A percentile compares a stretch with the other conserved stretches of the same genome.
These are phyloP conservation scores for Anagrus nilaparvatae DNA, from an alignment of 1,140 invertebrate genomes.

Conservation along the genomic window DNA sequence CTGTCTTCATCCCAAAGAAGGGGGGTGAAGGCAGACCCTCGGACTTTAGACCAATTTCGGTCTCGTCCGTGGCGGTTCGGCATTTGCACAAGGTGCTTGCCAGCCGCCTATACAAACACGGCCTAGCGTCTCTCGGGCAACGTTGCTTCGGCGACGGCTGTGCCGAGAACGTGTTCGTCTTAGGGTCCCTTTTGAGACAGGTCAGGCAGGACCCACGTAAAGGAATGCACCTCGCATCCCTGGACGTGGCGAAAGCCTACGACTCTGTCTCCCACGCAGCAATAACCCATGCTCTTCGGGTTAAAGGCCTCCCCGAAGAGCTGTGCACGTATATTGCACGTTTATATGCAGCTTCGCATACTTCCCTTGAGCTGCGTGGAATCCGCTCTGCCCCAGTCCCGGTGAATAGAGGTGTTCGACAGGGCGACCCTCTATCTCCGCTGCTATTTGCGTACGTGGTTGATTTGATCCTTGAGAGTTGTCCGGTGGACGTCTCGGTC, in stretches of 20 bases:
- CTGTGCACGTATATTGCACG: conserved; percentile 3
- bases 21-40: conserved; percentile 15
- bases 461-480: conserved; percentile 14
- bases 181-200: too few relatives aligned
- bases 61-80: conserved; percentile 27
- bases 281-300: conserved; percentile 13
- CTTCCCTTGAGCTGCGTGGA: conserved; percentile 5
- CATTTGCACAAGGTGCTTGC: conserved; percentile 28
- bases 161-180: too few relatives aligned
- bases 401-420: conserved; percentile 2
- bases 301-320: conserved; percentile 13
- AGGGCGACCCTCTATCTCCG: conserved; percentile 19
- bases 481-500: too few relatives aligned
- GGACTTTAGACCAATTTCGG: conserved; percentile 30
- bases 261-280: too few relatives aligned
- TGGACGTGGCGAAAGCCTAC: conserved; percentile 19
- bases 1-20: too few relatives aligned
- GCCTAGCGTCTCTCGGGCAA: too few relatives aligned
- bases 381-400: background rate
- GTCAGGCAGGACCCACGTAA: too few relatives aligned
- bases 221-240: conserved; percentile 14
- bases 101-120: background rate
- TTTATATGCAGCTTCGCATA: conserved; percentile 8
- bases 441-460: conserved; percentile 15
- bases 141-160: too few relatives aligned